Evolutionary conservation across 2,888 invertebrate genomes (phyloP), one percentile per base, ranked within the genome.

Genomic region (Eumerus sabulonum): DNA sequence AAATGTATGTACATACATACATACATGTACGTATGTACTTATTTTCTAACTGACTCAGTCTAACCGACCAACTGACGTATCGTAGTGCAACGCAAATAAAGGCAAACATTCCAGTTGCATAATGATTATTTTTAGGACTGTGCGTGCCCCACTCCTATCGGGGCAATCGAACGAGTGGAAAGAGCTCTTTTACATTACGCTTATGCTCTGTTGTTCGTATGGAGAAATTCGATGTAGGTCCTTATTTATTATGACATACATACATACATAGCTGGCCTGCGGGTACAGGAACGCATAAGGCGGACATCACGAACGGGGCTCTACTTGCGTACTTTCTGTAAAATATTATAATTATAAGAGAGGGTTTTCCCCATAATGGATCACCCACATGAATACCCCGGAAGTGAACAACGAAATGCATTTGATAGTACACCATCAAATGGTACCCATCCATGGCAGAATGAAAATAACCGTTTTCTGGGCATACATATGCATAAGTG

Each of bases 61-160:
- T 64, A 71, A 71, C 72, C 72, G 56, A 64, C 72, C 63, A 51
- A 72, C 64, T 64, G 72, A 64, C 64, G 64, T 64, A 72, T 72
- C 72, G 57, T 72, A 57, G 72, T 72, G 64, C 72, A 59, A 59
- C 40, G 57, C 51, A 64, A 72, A 72, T 72, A 72, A 54, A 71
- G 48, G 50, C 42, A 53, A 57, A 57, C 62, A 45, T 63, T 72
- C 63, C 50, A 48, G 63, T 72, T 63, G 63, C 57, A 72, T 64
- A 59, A 38, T 72, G 64, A 72, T 72, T 72, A 72, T 64, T 72
- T 71, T 72, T 72, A 72, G 72, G 72, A 72, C 72, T 72, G 16
- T 64, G 72, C 72, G 72, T 72, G 72, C 40, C 64, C 59, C 56
- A 63, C 50, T 36, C 64, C 64, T 56, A 56, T 57, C 42, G 44